Evolutionary conservation across 2,113 vertebrate genomes (phyloP), one percentile per base, ranked within the genome.

Genomic region (Podilymbus podiceps): DNA sequence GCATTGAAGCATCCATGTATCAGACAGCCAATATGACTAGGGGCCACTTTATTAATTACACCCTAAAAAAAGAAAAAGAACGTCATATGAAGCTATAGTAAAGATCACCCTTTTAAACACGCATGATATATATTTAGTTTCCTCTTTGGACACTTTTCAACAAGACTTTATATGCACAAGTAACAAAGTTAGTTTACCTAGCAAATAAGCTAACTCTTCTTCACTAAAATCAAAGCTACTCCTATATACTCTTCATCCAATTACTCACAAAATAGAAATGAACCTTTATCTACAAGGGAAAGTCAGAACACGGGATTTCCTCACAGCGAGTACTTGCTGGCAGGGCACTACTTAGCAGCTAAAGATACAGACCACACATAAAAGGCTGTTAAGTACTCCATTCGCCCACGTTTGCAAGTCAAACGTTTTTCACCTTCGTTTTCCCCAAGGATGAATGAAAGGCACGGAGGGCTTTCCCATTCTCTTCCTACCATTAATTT

Each of bases 1-100:
- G 99, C 99, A 72, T 99, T 99, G 94, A 99, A 99, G 91, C 99
- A 99, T 30, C 99, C 98, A 22, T 99, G 99, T 49, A 99, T 99
- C 76, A 99, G 97, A 91, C 99, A 99, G 71, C 99, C 99, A 69
- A 99, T 98, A 11, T 99, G 99, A 91, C 98, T 98, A 22, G 98
- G 97, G 7, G 98, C 99, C 13, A 99, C 97, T 97, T 99, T 99
- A 95, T 99, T 99, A 78, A 99, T 99, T 46, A 97, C 97, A 44
- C 99, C 99, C 99, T 99, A 88, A 40, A 71, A 71, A 55, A 68
- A 92, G 50, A 76, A 84, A 88, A 67, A 82, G 5, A 85, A 25
- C 14, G 8, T n/a, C 15, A 60, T 9, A 33, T 31, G 9, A 79
- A 69, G 16, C 13, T 68, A 35, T 2, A 72, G 44, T 53, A 76